Percentiles rank a stretch among this genome's conserved stretches.
Evolutionary conservation across 2,113 vertebrate genomes (phyloP).

Genomic region (Maylandia zebra): DNA sequence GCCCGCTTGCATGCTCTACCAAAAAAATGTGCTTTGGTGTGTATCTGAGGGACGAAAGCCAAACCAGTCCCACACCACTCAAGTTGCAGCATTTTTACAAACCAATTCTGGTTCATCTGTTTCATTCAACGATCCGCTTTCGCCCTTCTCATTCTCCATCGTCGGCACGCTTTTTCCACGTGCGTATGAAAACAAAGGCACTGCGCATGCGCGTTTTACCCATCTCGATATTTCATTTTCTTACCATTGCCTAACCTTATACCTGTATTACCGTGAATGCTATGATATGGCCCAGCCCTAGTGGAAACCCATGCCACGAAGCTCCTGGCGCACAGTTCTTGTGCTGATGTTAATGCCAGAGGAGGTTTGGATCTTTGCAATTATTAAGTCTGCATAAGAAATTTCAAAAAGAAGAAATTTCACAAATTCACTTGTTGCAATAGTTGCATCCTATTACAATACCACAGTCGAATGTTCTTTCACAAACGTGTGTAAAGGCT

Average conservation of each 20-base stretch:
- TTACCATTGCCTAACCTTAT: neutral
- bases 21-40: neutral
- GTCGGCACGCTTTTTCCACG: neutral
- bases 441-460: neutral
- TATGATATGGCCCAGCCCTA: neutral
- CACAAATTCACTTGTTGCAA: neutral
- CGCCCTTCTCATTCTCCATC: accelerated
- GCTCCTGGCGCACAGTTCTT: neutral
- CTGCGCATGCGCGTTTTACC: neutral
- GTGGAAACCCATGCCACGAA: neutral
- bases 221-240: neutral
- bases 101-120: neutral
- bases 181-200: neutral
- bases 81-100: neutral
- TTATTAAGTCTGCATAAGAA: neutral
- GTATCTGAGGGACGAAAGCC: neutral
- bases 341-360: accelerated
- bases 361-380: neutral
- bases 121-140: neutral
- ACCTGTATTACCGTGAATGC: neutral
- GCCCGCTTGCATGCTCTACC: neutral
- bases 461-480: neutral
- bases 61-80: neutral
- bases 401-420: neutral
- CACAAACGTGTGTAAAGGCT: neutral